Evolutionary conservation across 2,888 invertebrate genomes (phyloP).

Genomic region (Epiblema foenella): DNA sequence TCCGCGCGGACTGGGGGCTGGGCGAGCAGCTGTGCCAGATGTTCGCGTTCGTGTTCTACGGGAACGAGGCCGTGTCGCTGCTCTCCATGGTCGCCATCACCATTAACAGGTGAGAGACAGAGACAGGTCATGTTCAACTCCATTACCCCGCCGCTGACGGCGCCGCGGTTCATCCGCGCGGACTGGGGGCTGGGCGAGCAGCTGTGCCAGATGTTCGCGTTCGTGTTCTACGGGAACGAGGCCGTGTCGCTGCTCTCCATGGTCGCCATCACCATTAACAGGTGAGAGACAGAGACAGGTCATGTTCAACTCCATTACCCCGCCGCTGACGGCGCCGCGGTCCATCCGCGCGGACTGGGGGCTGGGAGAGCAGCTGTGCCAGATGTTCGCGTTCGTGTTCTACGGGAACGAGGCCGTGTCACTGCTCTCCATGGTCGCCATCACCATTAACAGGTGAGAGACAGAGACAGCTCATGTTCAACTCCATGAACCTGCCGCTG

Average conservation of each 20-base stretch:
- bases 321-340: constrained; percentile 93
- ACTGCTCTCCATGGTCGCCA: constrained; percentile 94
- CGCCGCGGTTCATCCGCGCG: constrained; percentile 88
- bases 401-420: constrained; percentile 96
- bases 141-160: constrained; percentile 92
- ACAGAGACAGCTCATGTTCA: constrained; percentile 86
- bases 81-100: constrained; percentile 96
- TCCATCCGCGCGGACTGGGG: constrained; percentile 93
- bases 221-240: constrained; percentile 95
- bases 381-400: constrained; percentile 94
- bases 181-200: constrained; percentile 91
- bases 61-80: constrained; percentile 94
- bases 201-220: constrained; percentile 93
- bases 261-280: constrained; percentile 95
- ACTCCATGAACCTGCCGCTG: constrained; percentile 92
- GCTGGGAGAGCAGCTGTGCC: constrained; percentile 90
- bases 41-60: constrained; percentile 95
- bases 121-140: constrained; percentile 89
- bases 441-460: constrained; percentile 92
- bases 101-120: constrained; percentile 88
- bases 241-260: constrained; percentile 94
- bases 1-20: constrained; percentile 92
- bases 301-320: constrained; percentile 92
- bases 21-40: constrained; percentile 91
- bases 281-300: constrained; percentile 82